Evolutionary conservation across 1,140 invertebrate genomes (phyloP).

Genomic region (Campodea augens): DNA sequence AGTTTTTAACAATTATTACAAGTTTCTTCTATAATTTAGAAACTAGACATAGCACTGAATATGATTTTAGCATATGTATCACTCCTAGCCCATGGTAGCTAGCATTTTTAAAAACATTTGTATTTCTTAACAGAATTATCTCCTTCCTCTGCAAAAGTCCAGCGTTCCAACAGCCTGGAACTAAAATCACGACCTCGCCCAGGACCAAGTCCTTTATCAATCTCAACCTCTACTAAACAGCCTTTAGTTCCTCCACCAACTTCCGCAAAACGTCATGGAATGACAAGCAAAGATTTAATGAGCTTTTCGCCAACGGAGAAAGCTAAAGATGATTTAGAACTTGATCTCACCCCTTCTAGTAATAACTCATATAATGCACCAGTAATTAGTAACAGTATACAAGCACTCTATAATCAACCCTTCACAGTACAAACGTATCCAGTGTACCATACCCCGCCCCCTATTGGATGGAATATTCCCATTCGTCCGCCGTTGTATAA

Average conservation of each 20-base stretch:
- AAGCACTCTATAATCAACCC: not conserved
- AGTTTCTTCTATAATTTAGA: not conserved
- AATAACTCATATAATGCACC: not conserved
- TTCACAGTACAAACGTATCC: not conserved
- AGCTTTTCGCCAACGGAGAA: not conserved
- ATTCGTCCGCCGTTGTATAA: not conserved
- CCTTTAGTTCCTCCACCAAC: conserved; percentile 29
- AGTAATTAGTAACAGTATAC: not conserved
- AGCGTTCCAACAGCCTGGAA: conserved; percentile 11
- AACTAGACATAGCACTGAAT: conserved; percentile 1
- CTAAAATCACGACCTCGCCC: conserved; percentile 28
- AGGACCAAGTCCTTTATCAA: conserved; percentile 24
- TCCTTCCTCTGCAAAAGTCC: not conserved
- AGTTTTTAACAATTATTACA: not conserved
- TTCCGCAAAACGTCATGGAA: conserved; percentile 14
- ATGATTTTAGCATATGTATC: conserved; percentile 2
- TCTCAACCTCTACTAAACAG: conserved; percentile 18
- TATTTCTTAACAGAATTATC: not conserved
- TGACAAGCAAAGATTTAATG: conserved; percentile 25
- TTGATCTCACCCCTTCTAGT: not conserved
- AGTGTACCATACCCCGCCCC: not conserved
- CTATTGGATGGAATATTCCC: not conserved
- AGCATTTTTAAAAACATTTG: conserved; percentile 8
- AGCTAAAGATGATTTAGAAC: too few relatives aligned
- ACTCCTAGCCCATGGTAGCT: conserved; percentile 3